These are phyloP conservation scores for Chloebia gouldiae DNA, from an alignment of 2,113 vertebrate genomes.

Conservation along the genomic window DNA sequence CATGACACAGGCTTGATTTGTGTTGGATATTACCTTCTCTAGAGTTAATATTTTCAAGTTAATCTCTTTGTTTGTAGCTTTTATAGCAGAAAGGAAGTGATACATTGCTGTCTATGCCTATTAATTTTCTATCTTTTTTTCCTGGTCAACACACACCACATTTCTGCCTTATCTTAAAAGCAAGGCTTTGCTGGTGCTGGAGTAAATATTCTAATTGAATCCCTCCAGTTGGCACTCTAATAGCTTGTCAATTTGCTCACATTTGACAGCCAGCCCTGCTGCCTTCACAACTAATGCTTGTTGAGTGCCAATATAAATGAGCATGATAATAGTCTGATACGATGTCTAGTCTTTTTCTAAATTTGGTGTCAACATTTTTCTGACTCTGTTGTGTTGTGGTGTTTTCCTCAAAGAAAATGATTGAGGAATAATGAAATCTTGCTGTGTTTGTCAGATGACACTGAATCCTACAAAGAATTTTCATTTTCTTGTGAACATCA, in stretches of 20 bases:
- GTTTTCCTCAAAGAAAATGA: conserved; percentile 43
- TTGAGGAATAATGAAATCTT: conserved; percentile 20
- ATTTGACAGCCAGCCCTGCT: conserved; percentile 51
- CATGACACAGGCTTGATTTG: neutral
- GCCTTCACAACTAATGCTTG: conserved; percentile 10
- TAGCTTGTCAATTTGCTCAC: neutral
- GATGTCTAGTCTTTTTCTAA: conserved; percentile 23
- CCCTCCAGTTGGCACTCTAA: neutral
- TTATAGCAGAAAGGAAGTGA: neutral
- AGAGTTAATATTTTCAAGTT: neutral
- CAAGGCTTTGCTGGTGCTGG: neutral
- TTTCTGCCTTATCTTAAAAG: conserved; percentile 21
- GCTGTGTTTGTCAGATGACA: neutral
- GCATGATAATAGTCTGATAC: conserved; percentile 25
- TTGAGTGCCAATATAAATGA: conserved; percentile 23
- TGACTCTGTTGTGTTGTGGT: conserved; percentile 8
- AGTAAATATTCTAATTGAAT: conserved; percentile 42
- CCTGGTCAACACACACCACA: neutral
- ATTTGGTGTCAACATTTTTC: conserved; percentile 34
- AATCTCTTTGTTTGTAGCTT: neutral
- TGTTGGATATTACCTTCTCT: neutral
- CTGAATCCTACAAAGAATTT: conserved; percentile 10
- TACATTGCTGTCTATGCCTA: neutral
- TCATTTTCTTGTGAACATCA: neutral
- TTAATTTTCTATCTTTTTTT: conserved; percentile 27